Base-by-base conservation (phyloP, 2,797 vertebrate genomes). In the Sylvilagus floridanus region DNA sequence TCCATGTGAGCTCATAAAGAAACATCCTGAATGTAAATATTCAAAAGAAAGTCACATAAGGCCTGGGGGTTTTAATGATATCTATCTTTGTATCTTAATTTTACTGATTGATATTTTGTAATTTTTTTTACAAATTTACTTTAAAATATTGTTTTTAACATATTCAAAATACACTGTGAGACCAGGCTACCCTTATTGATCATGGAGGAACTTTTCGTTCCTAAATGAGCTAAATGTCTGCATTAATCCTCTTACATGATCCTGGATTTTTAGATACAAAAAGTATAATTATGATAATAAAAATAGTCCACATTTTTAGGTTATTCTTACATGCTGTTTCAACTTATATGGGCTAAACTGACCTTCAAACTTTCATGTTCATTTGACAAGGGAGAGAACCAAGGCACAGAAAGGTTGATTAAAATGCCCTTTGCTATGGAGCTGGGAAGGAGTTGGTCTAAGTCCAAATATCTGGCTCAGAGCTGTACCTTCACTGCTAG, bases 141-240 rank as follows among this genome's bases (percentile, higher is more conserved):
- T 81, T 84, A 81, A 91, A 73, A 63, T 63, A 63, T 28, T 75
- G 4, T 62, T 83, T 90, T 90, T 73, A 32, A 54, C 82, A 10
- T 28, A 37, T 65, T 57, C 65, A 16, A 21, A 60, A 24, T 68
- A 5, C n/a, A 73, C n/a, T 68, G 24, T n/a, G 84, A 54, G 17
- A 84, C 3, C 3, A 60, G 26, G n/a, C 14, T 91, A 87, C 14
- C 6, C 35, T n/a, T 65, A 19, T 84, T 77, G 50, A 35, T 47
- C 14, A 68, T 7, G 0, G 7, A 90, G 24, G 50, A 78, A 75
- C 0, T 52, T 68, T 72, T 82, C 52, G 88, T 78, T 62, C 65
- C 4, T 68, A 69, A 63, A 83, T 42, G 52, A 75, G 12, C 24
- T 54, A 72, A 90, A 87, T 79, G 69, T 78, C 11, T 68, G 42